phyloP scores from a whole-genome alignment of 2,888 invertebrate species.

The Apotomis betuletana region DNA sequence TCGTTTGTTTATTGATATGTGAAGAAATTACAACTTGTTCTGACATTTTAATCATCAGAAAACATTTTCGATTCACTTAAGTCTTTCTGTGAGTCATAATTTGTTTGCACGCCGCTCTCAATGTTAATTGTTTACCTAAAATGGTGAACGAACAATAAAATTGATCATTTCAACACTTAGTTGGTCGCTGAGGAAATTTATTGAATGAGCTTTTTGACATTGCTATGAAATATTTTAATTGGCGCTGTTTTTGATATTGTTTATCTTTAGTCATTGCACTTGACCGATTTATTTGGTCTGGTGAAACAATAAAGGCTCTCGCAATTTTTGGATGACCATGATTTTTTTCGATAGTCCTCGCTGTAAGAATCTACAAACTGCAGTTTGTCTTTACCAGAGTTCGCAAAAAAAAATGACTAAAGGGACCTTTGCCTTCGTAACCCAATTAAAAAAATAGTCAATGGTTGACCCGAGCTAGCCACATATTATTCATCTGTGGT shows the following conservation, averaged over 20 bases:
- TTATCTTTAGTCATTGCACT: background rate
- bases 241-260: conserved; percentile 13
- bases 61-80: conserved; percentile 27
- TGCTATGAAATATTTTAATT: conserved; percentile 18
- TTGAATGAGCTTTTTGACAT: conserved; percentile 12
- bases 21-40: conserved; percentile 6
- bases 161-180: conserved; percentile 35
- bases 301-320: too few species aligned
- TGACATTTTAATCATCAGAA: conserved; percentile 24
- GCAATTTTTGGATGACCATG: too few species aligned
- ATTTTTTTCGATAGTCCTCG: too few species aligned
- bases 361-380: too few species aligned
- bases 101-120: conserved; percentile 13
- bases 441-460: too few species aligned
- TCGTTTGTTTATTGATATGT: background rate
- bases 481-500: too few species aligned
- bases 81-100: background rate
- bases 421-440: too few species aligned
- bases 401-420: too few species aligned
- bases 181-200: conserved; percentile 15
- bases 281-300: too few species aligned
- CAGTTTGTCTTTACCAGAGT: too few species aligned
- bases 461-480: too few species aligned
- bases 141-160: conserved; percentile 15
- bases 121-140: conserved; percentile 28